These are phyloP conservation scores for Drosophila rubida DNA, from an alignment of 2,888 invertebrate species.

Conservation along the genomic window DNA sequence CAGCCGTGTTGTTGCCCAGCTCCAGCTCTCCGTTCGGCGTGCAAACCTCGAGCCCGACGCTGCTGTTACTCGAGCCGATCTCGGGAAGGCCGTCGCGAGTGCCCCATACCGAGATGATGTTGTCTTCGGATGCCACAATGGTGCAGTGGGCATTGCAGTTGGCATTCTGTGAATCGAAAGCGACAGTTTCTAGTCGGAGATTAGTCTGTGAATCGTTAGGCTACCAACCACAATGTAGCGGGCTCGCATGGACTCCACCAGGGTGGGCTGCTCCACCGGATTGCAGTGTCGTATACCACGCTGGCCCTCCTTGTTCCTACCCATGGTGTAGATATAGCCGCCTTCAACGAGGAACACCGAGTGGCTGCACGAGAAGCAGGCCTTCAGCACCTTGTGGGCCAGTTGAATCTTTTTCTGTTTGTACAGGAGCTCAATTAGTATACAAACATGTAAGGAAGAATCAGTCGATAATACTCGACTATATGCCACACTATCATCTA, in stretches of 20 bases:
- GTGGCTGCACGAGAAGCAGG: slow-evolving; percentile 88
- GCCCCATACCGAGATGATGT: slow-evolving; percentile 90
- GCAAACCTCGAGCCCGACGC: slow-evolving; percentile 57
- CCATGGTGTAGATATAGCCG: slow-evolving; percentile 88
- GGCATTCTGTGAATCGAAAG: slow-evolving; percentile 85
- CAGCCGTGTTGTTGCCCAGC: slow-evolving; percentile 84
- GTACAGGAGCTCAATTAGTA: background rate
- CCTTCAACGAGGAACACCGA: slow-evolving; percentile 88
- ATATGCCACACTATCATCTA: no score
- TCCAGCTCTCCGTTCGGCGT: slow-evolving; percentile 72
- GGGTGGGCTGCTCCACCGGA: slow-evolving; percentile 70
- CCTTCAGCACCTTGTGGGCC: slow-evolving; percentile 86
- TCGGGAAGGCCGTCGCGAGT: slow-evolving; percentile 85
- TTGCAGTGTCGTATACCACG: slow-evolving; percentile 86
- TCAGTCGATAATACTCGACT: no score
- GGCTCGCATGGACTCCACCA: slow-evolving; percentile 82
- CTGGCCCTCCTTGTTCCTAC: slow-evolving; percentile 88
- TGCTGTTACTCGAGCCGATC: slow-evolving; percentile 57
- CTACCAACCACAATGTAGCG: slow-evolving; percentile 79
- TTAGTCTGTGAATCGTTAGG: background rate
- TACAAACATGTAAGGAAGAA: background rate
- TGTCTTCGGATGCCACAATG: slow-evolving; percentile 88
- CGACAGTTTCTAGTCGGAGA: background rate
- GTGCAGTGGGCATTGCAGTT: slow-evolving; percentile 89
- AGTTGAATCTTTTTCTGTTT: slow-evolving; percentile 85